Evolutionary conservation across 2,888 invertebrate species (phyloP).

Genomic region (Julus scandinavius): DNA sequence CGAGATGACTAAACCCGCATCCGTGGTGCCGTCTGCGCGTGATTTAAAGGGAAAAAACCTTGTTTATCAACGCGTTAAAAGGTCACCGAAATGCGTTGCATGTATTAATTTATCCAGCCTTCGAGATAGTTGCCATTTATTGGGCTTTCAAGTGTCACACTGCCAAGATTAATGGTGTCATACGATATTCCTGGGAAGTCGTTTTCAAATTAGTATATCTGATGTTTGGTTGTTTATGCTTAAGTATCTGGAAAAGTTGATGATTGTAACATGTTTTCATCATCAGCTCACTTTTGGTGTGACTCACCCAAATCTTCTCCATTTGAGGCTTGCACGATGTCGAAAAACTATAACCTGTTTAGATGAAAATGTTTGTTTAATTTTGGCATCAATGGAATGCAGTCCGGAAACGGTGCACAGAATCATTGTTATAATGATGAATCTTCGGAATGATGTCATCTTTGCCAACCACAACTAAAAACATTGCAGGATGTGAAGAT

Average conservation of each 20-base stretch:
- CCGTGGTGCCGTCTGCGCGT: no score
- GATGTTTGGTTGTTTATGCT: not conserved
- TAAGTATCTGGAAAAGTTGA: not conserved
- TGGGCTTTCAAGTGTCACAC: not conserved
- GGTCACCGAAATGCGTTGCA: not conserved
- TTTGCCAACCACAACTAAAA: no score
- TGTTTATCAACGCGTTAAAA: not conserved
- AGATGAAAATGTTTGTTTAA: no score
- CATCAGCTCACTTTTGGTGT: not conserved
- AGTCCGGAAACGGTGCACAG: not conserved
- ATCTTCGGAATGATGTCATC: no score
- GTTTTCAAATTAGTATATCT: slow-evolving; percentile 15
- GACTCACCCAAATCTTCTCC: not conserved
- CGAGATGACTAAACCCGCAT: not conserved
- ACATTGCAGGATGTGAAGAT: no score
- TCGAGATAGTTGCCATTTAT: not conserved
- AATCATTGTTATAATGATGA: no score
- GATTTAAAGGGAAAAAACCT: no score
- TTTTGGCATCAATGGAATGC: not conserved
- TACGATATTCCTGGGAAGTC: slow-evolving; percentile 9
- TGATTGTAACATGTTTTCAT: slow-evolving; percentile 13
- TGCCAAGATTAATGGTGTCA: slow-evolving; percentile 13
- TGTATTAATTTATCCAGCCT: not conserved
- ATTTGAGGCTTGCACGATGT: not conserved
- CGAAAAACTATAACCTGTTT: not conserved